A percentile compares a stretch with the other conserved stretches of the same genome.
These are phyloP conservation scores for Phrynosoma platyrhinos DNA, from an alignment of 2,113 vertebrate genomes.

Conservation along the genomic window DNA sequence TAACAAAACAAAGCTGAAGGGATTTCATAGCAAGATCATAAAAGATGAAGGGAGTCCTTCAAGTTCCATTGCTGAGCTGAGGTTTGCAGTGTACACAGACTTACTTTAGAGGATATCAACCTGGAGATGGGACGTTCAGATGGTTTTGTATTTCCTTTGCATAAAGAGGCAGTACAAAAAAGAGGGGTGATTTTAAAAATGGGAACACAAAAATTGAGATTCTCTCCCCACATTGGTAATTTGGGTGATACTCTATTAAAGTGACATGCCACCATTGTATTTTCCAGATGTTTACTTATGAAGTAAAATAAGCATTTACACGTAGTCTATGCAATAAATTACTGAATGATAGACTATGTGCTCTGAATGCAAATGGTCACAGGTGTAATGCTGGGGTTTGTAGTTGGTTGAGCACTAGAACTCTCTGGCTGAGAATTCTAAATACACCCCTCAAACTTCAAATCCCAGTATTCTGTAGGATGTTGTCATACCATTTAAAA, in stretches of 20 bases:
- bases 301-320: neutral
- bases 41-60: neutral
- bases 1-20: neutral
- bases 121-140: neutral
- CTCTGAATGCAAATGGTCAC: neutral
- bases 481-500: too few relatives aligned
- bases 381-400: neutral
- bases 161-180: neutral
- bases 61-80: neutral
- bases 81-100: neutral
- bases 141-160: neutral
- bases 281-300: neutral
- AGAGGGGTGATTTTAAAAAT: neutral
- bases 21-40: neutral
- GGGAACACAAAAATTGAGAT: neutral
- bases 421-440: too few relatives aligned
- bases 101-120: neutral
- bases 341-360: neutral
- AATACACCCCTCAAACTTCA: too few relatives aligned
- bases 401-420: too few relatives aligned
- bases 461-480: too few relatives aligned
- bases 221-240: neutral
- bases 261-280: neutral
- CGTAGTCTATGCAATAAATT: neutral
- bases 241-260: neutral